phyloP scores from a whole-genome alignment of 2,113 vertebrate species.

The Gnathonemus echidnorhynchus region DNA sequence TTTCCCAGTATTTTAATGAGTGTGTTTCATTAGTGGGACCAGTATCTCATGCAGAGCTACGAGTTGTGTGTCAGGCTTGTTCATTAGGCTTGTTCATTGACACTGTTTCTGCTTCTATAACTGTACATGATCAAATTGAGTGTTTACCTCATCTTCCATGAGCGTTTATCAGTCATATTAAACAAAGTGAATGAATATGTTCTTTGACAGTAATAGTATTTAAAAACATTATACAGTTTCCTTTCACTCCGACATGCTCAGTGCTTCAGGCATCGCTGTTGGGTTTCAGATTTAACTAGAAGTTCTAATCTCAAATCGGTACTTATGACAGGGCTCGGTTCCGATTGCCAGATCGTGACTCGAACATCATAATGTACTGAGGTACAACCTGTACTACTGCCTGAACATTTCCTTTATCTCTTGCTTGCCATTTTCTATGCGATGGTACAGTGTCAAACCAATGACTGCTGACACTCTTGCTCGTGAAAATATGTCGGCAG shows the following conservation, averaged over 20 bases:
- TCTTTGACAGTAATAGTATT: background rate
- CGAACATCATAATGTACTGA: background rate
- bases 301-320: background rate
- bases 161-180: background rate
- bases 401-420: background rate
- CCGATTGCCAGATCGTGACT: background rate
- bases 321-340: background rate
- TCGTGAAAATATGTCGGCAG: background rate
- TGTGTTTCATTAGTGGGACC: background rate
- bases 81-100: constrained; percentile 49
- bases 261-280: background rate
- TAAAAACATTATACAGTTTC: background rate
- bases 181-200: background rate
- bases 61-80: constrained; percentile 33
- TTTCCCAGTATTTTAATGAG: background rate
- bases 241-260: background rate
- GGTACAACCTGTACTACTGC: background rate
- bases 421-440: background rate
- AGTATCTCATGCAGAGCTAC: background rate
- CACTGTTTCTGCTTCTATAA: constrained; percentile 22
- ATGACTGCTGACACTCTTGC: background rate
- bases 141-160: background rate
- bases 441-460: background rate
- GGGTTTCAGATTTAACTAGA: background rate
- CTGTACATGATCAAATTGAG: background rate